Percentiles rank a stretch among this genome's conserved stretches.
These are phyloP conservation scores for Peucedramus taeniatus DNA, from an alignment of 2,113 vertebrate species.

Conservation along the genomic window DNA sequence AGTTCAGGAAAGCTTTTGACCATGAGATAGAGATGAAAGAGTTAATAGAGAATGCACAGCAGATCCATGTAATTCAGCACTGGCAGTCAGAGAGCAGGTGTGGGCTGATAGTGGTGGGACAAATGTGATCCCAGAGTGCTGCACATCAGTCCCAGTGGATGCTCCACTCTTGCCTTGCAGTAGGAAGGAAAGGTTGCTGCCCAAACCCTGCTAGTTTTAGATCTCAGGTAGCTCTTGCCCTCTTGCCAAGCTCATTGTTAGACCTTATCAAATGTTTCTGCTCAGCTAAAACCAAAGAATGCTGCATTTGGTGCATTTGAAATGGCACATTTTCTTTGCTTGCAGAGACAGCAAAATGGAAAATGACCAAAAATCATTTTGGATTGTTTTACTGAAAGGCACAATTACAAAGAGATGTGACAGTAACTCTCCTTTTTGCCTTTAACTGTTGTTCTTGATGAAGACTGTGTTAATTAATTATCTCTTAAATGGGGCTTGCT, in stretches of 20 bases:
- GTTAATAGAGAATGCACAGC: not conserved
- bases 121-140: accelerated
- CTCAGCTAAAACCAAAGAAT: not conserved
- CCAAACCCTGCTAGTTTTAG: not conserved
- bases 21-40: not conserved
- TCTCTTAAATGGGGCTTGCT: not conserved
- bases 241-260: not conserved
- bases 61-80: not conserved
- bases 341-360: not conserved
- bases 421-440: not conserved
- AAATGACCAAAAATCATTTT: not conserved
- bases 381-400: not conserved
- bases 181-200: not conserved
- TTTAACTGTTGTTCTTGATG: not conserved
- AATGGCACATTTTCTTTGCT: not conserved
- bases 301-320: not conserved
- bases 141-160: not conserved
- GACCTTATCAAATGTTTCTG: not conserved
- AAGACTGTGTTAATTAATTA: not conserved
- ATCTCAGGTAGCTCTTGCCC: not conserved
- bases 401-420: not conserved
- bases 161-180: not conserved
- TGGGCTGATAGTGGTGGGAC: accelerated
- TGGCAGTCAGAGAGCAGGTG: not conserved
- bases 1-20: not conserved